Base-by-base conservation (phyloP, 2,797 vertebrate genomes). In the Neosilurus hyrtlii region DNA sequence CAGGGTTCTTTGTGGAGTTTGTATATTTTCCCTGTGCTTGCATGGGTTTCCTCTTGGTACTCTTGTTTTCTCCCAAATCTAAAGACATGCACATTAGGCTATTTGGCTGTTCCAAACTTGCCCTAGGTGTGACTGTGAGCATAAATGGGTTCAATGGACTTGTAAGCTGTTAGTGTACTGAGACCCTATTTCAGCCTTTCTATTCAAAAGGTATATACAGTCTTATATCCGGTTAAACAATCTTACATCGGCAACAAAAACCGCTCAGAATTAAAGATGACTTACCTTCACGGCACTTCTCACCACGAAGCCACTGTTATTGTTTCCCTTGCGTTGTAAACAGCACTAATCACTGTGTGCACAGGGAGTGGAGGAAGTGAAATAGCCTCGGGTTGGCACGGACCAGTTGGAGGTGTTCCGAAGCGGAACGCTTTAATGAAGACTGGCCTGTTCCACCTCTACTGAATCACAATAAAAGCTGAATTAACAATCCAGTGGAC, bases 371-470 rank as follows among this genome's bases (percentile, higher is more conserved):
- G 90, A 91, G 90, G 90, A 76, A 82, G 84, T 43, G 77, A 84
- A 86, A 84, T 85, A 85, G 91, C 90, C 90, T 92, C 86, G 90
- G 92, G 92, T 59, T 88, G 90, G 90, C 91, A 89, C 92, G 91
- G 91, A 92, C 89, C 89, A 89, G 90, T 86, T 83, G 88, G 89
- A 84, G 87, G 91, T 87, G 91, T 92, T 85, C 85, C 86, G 87
- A 91, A 93, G 92, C 91, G 88, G 91, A 94, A 94, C 93, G 88
- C 91, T 94, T 94, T 94, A 94, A 94, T 94, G 93, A 94, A 92
- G 88, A 87, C 91, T 37, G 65, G 90, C 89, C 90, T 89, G 89
- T 88, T 88, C 90, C 88, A 90, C 91, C 91, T 88, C 90, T 87
- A 89, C 91, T 89, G 87, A 91, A 90, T 89, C 89, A 91, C 88